Evolutionary conservation across 2,113 vertebrate species (phyloP), one percentile per base, ranked within the genome.

Genomic region (Nyctibius bracteatus): DNA sequence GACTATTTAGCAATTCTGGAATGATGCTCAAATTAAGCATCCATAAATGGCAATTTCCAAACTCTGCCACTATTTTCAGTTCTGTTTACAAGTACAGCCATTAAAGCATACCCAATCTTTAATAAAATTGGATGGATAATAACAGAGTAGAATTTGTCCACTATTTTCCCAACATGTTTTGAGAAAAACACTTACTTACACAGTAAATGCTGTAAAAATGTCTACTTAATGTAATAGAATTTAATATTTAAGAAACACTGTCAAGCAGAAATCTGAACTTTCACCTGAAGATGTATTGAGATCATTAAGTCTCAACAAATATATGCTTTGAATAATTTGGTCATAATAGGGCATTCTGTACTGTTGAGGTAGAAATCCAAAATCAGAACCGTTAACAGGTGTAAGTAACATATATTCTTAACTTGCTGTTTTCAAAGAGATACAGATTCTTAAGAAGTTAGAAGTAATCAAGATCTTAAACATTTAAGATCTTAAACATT

Each of bases 241-340:
- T 67, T 67, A 86, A 79, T 93, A 88, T 92, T 91, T 91, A 77
- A 91, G 61, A 92, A 91, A 62, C 24, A 33, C 41, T 74, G 77
- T 78, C 91, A 94, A 66, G 74, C 80, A 91, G 28, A 94, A 89
- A 57, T 24, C 31, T 91, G 92, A 96, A 92, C 92, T 95, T 91
- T 96, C 77, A 96, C 88, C 86, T 79, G 33, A 80, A 65, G 49
- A 87, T 72, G 70, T 74, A 91, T 19, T 47, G 57, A 95, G 77
- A 92, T 71, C 63, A 88, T 88, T 74, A 94, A 77, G 51, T 74
- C 61, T 92, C 62, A 92, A 73, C 41, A 94, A 88, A 89, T 4
- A 9, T 17, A 78, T 30, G 78, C 65, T 61, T 88, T 71, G 70
- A 83, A 83, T 91, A 86, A 94, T 93, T 87, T 90, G 46, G 51